Percentiles rank a stretch among this genome's conserved stretches.
Evolutionary conservation across 2,113 vertebrate species (phyloP).

Genomic region (Cebidichthys violaceus): DNA sequence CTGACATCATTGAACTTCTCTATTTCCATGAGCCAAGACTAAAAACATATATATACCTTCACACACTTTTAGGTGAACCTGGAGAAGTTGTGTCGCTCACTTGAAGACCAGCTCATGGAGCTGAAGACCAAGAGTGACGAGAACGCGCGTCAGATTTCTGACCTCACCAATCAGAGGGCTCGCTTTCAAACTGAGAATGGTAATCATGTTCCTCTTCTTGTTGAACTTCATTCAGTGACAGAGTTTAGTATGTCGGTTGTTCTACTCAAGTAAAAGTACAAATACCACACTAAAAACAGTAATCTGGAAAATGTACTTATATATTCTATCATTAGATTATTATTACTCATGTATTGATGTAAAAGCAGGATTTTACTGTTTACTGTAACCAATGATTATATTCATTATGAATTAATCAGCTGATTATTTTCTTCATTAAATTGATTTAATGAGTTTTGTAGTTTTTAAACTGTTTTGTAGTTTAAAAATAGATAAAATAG

Average conservation of each 20-base stretch:
- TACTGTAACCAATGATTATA: no score
- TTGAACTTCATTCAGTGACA: rapidly evolving
- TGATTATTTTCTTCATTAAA: no score
- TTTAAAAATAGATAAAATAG: no score
- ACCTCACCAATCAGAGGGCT: slow-evolving; percentile 72
- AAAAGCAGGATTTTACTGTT: no score
- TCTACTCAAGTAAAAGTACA: neutral
- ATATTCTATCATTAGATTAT: neutral
- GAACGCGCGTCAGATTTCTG: slow-evolving; percentile 56
- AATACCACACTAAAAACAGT: neutral
- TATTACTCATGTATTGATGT: neutral
- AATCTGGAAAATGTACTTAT: neutral
- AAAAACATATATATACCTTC: neutral
- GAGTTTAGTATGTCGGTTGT: neutral
- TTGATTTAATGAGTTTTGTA: no score
- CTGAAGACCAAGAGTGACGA: slow-evolving; percentile 74
- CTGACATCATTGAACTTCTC: no score
- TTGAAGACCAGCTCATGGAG: slow-evolving; percentile 78
- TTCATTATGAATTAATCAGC: no score
- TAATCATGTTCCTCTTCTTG: neutral
- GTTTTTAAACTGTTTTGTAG: no score
- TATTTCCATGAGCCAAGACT: no score
- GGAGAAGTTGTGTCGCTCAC: slow-evolving; percentile 71
- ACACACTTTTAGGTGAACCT: slow-evolving; percentile 51
- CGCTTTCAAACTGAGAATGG: slow-evolving; percentile 76